Conservation (phyloP, 2,888 invertebrate genomes). For the Rhamphomyia laevipes region DNA sequence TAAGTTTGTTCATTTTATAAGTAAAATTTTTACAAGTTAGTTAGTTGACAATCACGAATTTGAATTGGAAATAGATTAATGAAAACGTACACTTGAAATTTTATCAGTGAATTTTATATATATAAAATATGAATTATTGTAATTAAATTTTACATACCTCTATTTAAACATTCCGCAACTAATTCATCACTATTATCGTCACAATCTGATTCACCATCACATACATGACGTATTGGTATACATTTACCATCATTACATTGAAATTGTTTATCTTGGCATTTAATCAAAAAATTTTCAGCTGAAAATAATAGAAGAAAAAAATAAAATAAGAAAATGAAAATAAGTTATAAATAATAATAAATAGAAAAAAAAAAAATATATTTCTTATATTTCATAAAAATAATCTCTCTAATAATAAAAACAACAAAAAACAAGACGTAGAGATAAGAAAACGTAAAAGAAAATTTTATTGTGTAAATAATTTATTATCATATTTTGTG, state of each 20-base stretch:
- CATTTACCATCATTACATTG: conserved; percentile 62
- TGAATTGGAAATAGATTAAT: too few species aligned
- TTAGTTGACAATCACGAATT: too few species aligned
- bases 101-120: conserved; percentile 43
- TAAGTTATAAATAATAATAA: background rate
- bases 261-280: conserved; percentile 51
- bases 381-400: too few species aligned
- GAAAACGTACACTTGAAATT: conserved; percentile 57
- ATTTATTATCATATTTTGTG: too few species aligned
- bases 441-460: too few species aligned
- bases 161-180: conserved; percentile 56
- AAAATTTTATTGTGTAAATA: too few species aligned
- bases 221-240: conserved; percentile 64
- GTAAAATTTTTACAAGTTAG: too few species aligned
- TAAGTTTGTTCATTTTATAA: too few species aligned
- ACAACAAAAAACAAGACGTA: too few species aligned
- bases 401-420: too few species aligned
- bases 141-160: conserved; percentile 26
- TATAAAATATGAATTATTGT: conserved; percentile 6
- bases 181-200: conserved; percentile 72
- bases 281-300: conserved; percentile 25
- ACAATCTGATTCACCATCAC: conserved; percentile 71
- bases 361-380: background rate
- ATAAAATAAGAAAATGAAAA: conserved; percentile 3
- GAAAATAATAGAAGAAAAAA: conserved; percentile 13